Conservation (phyloP, 2,888 invertebrate genomes). For the Andrena bucephala region DNA sequence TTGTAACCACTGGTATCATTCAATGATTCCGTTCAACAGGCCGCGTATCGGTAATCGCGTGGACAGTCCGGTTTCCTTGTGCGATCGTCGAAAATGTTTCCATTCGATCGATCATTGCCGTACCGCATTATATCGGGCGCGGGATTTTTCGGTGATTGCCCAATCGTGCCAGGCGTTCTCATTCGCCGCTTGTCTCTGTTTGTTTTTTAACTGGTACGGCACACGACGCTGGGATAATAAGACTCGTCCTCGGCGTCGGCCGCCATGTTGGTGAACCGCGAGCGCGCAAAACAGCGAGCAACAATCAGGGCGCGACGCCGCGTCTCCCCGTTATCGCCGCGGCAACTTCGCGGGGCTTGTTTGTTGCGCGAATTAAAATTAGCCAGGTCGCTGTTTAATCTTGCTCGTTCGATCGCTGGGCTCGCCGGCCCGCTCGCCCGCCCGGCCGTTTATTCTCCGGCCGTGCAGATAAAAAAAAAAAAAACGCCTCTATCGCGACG, state of each 20-base stretch:
- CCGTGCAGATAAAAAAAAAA: slow-evolving; percentile 48
- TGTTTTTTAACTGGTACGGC: not conserved
- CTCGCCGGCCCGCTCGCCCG: slow-evolving; percentile 26
- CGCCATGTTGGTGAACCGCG: slow-evolving; percentile 58
- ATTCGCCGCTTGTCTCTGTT: not conserved
- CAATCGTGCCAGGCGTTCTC: not conserved
- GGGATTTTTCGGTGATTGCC: not conserved
- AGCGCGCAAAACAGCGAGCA: slow-evolving; percentile 23
- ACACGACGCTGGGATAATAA: not conserved
- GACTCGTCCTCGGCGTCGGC: slow-evolving; percentile 46
- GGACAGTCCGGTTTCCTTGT: not conserved
- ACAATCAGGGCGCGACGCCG: not conserved
- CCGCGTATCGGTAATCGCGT: slow-evolving; percentile 15
- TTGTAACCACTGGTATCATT: not conserved
- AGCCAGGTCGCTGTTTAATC: slow-evolving; percentile 68
- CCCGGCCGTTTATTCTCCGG: slow-evolving; percentile 11
- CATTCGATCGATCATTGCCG: slow-evolving; percentile 17
- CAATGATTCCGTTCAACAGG: not conserved
- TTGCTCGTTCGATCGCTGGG: slow-evolving; percentile 51
- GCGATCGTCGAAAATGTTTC: not conserved
- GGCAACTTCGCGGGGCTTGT: slow-evolving; percentile 58
- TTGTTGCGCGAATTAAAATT: slow-evolving; percentile 72
- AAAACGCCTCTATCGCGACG: slow-evolving; percentile 44
- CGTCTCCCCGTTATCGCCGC: slow-evolving; percentile 58
- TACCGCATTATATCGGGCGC: not conserved